A percentile compares a stretch with the other conserved stretches of the same genome.
Evolutionary conservation across 1,140 invertebrate species (phyloP).

Genomic region (Drosophila pseudoananassae): DNA sequence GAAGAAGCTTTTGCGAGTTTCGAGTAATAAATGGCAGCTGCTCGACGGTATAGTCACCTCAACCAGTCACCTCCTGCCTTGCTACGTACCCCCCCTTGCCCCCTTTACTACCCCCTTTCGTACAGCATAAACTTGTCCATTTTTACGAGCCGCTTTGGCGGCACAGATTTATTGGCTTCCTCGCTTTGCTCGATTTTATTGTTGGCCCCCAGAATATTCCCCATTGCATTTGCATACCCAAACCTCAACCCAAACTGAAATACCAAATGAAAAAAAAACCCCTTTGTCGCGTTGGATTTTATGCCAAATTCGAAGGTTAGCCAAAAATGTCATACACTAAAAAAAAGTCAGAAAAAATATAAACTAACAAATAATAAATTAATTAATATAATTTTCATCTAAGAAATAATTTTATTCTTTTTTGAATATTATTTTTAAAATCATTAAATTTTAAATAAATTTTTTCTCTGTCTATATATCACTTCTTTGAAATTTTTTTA

Average conservation of each 20-base stretch:
- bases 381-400: neutral
- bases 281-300: slow-evolving; percentile 27
- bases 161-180: slow-evolving; percentile 63
- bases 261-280: neutral
- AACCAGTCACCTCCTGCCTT: too few species aligned
- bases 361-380: neutral
- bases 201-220: slow-evolving; percentile 36
- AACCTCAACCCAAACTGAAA: neutral
- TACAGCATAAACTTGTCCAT: slow-evolving; percentile 50
- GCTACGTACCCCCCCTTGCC: neutral
- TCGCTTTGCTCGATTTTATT: slow-evolving; percentile 58
- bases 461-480: neutral
- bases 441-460: neutral
- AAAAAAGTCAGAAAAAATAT: neutral
- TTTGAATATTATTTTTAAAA: neutral
- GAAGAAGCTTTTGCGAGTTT: slow-evolving; percentile 11
- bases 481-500: neutral
- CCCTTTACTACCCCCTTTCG: neutral
- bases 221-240: slow-evolving; percentile 46
- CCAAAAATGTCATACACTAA: slow-evolving; percentile 26
- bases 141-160: slow-evolving; percentile 65
- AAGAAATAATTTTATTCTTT: neutral
- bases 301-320: slow-evolving; percentile 50
- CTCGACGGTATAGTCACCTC: slow-evolving; percentile 10
- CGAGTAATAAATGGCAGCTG: slow-evolving; percentile 43